Base-by-base conservation (phyloP, 2,888 invertebrate species). In the Allolobophora icterica region DNA sequence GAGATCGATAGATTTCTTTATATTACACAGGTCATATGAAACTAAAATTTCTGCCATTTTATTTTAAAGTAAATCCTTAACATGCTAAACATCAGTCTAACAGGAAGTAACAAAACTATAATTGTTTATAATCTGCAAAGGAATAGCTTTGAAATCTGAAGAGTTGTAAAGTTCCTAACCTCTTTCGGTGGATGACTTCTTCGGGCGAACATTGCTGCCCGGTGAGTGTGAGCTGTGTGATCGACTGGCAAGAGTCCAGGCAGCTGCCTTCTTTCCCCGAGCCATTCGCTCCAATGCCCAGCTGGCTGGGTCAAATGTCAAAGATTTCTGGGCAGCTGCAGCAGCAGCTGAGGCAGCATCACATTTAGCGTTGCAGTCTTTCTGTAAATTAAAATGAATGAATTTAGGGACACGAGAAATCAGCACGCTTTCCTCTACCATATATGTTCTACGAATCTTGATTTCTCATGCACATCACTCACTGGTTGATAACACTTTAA, bases 151-250 rank as follows among this genome's bases (percentile, higher is more conserved):
- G 8, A 71, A 71, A n/a, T 17, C 24, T 52, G 21, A 21, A 6
- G 52, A 52, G 52, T 24, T 52, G 34, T 2, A 89, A 45, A 38
- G 34, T 35, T 42, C 42, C 45, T 19, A 83, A 90, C 91, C 91
- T 92, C 89, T 94, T 8, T 90, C 90, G 34, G 38, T 90, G 17
- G 90, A 84, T 40, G 84, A 84, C 95, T 97, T 97, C 91, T 97
- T 96, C 35, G 97, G 96, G 95, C 97, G 97, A 34, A 87, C 87
- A 38, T 97, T 97, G 94, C 96, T 96, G 83, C 97, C 97, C 1
- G 97, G 97, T 21, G 97, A 97, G 93, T 97, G 97, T 8, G 92
- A 92, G n/a, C 97, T 97, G 15, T 97, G 93, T 33, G 94, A 93
- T 91, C 92, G 92, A 40, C 87, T 42, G n/a, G 89, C 38, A 15